These are phyloP conservation scores for Oryzias javanicus DNA, from an alignment of 2,113 vertebrate species.

Conservation along the genomic window DNA sequence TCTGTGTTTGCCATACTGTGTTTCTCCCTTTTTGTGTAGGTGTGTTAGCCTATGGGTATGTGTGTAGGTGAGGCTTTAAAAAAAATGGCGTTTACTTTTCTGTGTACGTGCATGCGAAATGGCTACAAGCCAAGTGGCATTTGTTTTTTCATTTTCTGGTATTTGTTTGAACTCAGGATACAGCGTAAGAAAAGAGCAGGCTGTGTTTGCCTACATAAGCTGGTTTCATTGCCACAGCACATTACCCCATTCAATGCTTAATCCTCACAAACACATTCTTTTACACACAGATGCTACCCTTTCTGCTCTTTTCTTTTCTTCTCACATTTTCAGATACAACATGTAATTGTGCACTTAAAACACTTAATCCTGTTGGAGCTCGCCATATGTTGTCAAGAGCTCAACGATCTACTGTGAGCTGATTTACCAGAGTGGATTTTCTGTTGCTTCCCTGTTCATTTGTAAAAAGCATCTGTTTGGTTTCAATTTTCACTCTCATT, in stretches of 20 bases:
- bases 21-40: conserved; percentile 33
- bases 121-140: conserved; percentile 43
- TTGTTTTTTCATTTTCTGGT: conserved; percentile 39
- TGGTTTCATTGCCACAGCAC: conserved; percentile 36
- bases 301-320: conserved; percentile 19
- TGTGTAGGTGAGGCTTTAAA: conserved; percentile 46
- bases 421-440: conserved; percentile 41
- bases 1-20: conserved; percentile 66
- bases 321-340: conserved; percentile 17
- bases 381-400: conserved; percentile 31
- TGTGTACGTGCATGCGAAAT: conserved; percentile 34
- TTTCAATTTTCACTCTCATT: not conserved
- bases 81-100: conserved; percentile 39
- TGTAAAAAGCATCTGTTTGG: not conserved
- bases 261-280: conserved; percentile 1
- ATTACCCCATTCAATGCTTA: conserved; percentile 46
- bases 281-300: conserved; percentile 18
- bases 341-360: conserved; percentile 39
- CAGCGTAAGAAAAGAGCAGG: conserved; percentile 19
- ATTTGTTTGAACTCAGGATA: conserved; percentile 27
- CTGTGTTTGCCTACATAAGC: conserved; percentile 41
- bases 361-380: conserved; percentile 47
- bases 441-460: conserved; percentile 26
- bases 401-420: conserved; percentile 31
- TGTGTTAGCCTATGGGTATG: conserved; percentile 35